Base-by-base conservation (phyloP, 2,888 invertebrate genomes). In the Leptinotarsa juncta region DNA sequence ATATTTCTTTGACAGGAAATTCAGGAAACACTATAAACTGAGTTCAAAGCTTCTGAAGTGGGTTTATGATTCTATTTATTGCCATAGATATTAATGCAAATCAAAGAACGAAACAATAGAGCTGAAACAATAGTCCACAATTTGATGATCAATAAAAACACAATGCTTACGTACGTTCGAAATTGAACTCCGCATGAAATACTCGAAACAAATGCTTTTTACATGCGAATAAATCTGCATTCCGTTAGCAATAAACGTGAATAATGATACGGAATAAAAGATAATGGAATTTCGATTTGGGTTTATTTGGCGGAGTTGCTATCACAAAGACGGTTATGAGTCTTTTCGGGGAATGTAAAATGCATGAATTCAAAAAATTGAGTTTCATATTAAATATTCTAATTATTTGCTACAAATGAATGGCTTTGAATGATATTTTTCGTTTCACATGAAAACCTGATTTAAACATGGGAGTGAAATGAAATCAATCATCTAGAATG, bases 91-190 rank as follows among this genome's bases (percentile, higher is more conserved):
- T 42, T 62, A 18, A 62, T 62, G 62, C n/a, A 62, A n/a, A 62
- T 62, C 42, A 18, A 42, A 26, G 62, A 26, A 62, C 62, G 4
- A 62, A 32, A 32, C 62, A 32, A 62, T 62, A n/a, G 32, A 62
- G 26, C 62, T 26, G 62, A 62, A 62, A 62, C 62, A 62, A 62
- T 62, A 62, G n/a, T 42, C 32, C 26, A 62, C 42, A 62, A 20
- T 62, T 62, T 62, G 62, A 62, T 62, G 62, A n/a, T n/a, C 62
- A 62, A 62, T 42, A 62, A 62, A 62, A 32, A 62, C 62, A 42
- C 62, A 32, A 62, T 32, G 62, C 42, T 42, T 62, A 42, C 62
- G n/a, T 32, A 62, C 15, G n/a, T 62, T 62, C 23, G n/a, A 62
- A 62, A 62, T 62, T 62, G n/a, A n/a, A 62, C n/a, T 42, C 42